Evolutionary conservation across 1,140 invertebrate genomes (phyloP).

Genomic region (Papilio machaon): DNA sequence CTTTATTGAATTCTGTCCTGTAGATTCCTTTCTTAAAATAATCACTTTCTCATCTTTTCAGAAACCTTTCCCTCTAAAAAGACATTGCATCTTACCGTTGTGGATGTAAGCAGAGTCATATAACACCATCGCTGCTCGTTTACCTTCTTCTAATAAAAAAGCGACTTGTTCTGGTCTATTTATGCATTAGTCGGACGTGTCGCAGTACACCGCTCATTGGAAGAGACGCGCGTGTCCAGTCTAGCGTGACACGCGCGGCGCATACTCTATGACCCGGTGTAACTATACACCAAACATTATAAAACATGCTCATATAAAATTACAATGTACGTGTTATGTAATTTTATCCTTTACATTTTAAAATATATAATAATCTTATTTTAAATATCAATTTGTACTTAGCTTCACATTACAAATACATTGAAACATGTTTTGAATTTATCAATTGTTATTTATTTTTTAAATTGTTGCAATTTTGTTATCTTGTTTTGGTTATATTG

Average conservation of each 20-base stretch:
- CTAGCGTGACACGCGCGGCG: slow-evolving; percentile 22
- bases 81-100: background rate
- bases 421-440: background rate
- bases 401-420: slow-evolving; percentile 13
- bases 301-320: slow-evolving; percentile 40
- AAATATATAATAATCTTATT: slow-evolving; percentile 29
- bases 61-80: no score
- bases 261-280: slow-evolving; percentile 29
- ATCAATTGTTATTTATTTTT: background rate
- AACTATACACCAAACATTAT: slow-evolving; percentile 31
- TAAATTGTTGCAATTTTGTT: background rate
- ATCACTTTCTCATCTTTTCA: no score
- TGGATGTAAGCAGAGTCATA: background rate
- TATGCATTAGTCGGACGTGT: slow-evolving; percentile 20
- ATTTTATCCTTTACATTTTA: slow-evolving; percentile 36
- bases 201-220: slow-evolving; percentile 23
- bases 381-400: slow-evolving; percentile 9
- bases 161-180: slow-evolving; percentile 8
- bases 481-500: background rate
- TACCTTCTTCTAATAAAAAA: slow-evolving; percentile 15
- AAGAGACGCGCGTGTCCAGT: slow-evolving; percentile 24
- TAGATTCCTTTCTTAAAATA: no score
- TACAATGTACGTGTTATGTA: slow-evolving; percentile 46
- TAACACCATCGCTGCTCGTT: background rate
- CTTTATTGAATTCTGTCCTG: no score